Percentiles rank a stretch among this genome's conserved stretches.
Conservation (phyloP, 2,888 invertebrate species). For the Octodonta nipae region DNA sequence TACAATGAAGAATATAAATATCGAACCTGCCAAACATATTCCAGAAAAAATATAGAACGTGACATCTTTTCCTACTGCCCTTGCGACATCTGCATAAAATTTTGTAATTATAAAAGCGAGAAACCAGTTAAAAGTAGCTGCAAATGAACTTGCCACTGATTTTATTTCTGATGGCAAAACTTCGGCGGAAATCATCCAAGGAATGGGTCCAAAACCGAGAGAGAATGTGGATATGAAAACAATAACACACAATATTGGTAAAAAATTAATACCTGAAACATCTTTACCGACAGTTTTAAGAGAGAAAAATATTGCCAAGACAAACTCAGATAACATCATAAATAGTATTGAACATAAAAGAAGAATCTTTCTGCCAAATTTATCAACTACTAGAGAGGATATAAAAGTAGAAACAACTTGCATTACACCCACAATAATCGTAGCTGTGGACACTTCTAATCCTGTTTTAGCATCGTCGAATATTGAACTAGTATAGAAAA, state of each 20-base stretch:
- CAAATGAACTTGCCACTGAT: conserved; percentile 59
- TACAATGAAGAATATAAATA: conserved; percentile 54
- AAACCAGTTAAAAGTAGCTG: conserved; percentile 69
- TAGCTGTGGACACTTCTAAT: conserved; percentile 44
- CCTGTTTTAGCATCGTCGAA: conserved; percentile 50
- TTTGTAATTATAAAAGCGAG: conserved; percentile 67
- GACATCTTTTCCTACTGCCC: conserved; percentile 43
- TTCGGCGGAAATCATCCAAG: conserved; percentile 75
- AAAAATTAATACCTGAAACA: conserved; percentile 49
- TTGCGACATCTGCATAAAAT: conserved; percentile 47
- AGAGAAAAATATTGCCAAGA: conserved; percentile 58
- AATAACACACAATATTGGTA: conserved; percentile 60
- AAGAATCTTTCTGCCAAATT: conserved; percentile 62
- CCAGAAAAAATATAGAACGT: conserved; percentile 64
- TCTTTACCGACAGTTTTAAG: conserved; percentile 31
- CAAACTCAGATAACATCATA: conserved; percentile 55
- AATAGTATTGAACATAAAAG: conserved; percentile 55
- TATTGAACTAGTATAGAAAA: conserved; percentile 64
- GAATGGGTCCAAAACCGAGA: conserved; percentile 74
- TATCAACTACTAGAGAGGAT: conserved; percentile 67
- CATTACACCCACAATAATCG: conserved; percentile 68
- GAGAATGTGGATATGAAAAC: conserved; percentile 68
- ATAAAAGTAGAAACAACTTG: conserved; percentile 65
- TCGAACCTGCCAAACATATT: conserved; percentile 47
- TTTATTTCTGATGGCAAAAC: conserved; percentile 68